Evolutionary conservation across 2,113 vertebrate genomes (phyloP).

Genomic region (Pterophyllum scalare): DNA sequence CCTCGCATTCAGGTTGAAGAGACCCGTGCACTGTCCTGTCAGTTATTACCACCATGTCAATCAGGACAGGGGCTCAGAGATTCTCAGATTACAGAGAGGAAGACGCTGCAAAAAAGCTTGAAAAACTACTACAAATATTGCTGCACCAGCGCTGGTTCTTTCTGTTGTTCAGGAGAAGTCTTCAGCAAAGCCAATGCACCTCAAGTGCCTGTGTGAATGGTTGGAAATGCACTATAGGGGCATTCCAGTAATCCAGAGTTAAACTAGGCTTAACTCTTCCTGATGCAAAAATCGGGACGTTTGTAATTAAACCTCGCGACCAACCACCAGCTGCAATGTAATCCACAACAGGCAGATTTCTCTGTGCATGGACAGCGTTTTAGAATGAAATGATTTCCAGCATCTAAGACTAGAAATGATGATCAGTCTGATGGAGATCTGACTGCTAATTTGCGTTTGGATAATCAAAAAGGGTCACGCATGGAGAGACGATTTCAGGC

Average conservation of each 20-base stretch:
- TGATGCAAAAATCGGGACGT: not conserved
- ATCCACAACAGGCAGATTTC: not conserved
- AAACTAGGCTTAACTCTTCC: not conserved
- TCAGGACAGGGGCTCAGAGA: not conserved
- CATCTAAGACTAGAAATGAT: not conserved
- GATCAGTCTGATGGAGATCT: too few species aligned
- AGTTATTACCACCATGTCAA: not conserved
- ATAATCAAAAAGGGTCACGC: not conserved
- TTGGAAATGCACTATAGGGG: not conserved
- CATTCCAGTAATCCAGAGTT: too few species aligned
- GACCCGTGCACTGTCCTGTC: not conserved
- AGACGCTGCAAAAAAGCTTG: not conserved
- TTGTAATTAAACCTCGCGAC: not conserved
- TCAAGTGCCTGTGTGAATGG: too few species aligned
- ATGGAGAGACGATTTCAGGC: not conserved
- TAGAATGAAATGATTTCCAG: not conserved
- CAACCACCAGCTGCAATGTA: not conserved
- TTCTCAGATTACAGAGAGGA: not conserved
- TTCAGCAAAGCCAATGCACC: not conserved
- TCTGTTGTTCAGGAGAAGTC: not conserved
- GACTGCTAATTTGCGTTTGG: not conserved
- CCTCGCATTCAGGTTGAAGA: not conserved
- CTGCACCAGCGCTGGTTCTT: not conserved
- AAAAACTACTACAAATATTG: too few species aligned
- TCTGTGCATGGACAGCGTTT: accelerated